phyloP scores from a whole-genome alignment of 2,797 vertebrate species.

The Cyclopterus lumpus region DNA sequence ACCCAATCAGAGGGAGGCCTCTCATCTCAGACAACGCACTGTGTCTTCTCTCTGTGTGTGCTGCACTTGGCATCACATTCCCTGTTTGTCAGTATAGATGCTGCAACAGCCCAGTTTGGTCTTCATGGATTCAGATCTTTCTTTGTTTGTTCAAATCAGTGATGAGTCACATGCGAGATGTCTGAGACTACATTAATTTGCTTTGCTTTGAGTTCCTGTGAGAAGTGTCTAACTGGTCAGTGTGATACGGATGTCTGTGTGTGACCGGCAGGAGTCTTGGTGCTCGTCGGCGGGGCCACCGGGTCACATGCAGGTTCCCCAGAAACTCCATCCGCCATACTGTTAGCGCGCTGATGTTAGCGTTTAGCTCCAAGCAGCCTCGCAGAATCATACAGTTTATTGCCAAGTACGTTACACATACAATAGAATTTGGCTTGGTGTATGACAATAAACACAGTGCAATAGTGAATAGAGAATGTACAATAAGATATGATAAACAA shows the following conservation, averaged over 20 bases:
- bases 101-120: conserved; percentile 3
- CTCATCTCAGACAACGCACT: conserved; percentile 43
- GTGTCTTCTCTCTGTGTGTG: conserved; percentile 22
- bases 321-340: too few species aligned
- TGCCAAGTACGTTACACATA: too few species aligned
- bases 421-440: too few species aligned
- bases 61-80: conserved; percentile 13
- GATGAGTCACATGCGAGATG: neutral
- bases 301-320: too few species aligned
- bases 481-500: too few species aligned
- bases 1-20: conserved; percentile 53
- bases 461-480: too few species aligned
- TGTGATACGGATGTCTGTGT: neutral
- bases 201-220: neutral
- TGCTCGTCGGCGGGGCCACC: too few species aligned
- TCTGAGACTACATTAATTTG: neutral
- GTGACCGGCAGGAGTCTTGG: neutral
- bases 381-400: too few species aligned
- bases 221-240: neutral
- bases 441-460: too few species aligned
- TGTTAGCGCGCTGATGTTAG: too few species aligned
- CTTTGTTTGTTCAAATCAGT: neutral
- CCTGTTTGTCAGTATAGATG: conserved; percentile 19
- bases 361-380: too few species aligned
- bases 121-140: neutral